phyloP scores from a whole-genome alignment of 2,888 invertebrate genomes.

The Periphyllus acericola region DNA sequence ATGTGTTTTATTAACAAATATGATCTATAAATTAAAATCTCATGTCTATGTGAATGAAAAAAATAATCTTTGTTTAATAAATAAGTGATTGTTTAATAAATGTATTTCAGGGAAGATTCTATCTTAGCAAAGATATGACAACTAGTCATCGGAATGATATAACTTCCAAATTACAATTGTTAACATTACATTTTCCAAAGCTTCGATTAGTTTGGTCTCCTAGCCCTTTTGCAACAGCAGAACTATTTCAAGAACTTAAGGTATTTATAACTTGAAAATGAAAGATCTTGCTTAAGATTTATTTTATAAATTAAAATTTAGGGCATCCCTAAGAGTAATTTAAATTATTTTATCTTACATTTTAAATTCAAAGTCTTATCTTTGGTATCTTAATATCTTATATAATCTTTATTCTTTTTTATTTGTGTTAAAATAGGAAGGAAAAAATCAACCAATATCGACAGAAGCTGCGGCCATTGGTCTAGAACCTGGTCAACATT shows the following conservation, averaged over 20 bases:
- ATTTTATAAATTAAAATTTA: slow-evolving; percentile 8
- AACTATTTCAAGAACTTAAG: slow-evolving; percentile 94
- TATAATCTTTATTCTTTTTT: slow-evolving; percentile 48
- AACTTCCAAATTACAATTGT: slow-evolving; percentile 85
- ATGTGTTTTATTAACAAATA: no score
- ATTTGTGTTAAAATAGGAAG: slow-evolving; percentile 71
- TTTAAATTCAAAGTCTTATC: slow-evolving; percentile 2
- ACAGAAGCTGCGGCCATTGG: slow-evolving; percentile 79
- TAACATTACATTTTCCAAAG: slow-evolving; percentile 95
- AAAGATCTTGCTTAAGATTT: background rate
- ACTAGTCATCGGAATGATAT: slow-evolving; percentile 76
- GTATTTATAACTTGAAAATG: slow-evolving; percentile 68
- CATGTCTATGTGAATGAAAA: background rate
- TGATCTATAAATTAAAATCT: background rate
- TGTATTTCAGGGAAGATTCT: slow-evolving; percentile 76
- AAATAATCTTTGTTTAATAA: background rate
- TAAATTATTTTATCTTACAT: slow-evolving; percentile 25
- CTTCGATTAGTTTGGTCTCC: slow-evolving; percentile 96
- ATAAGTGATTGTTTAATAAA: background rate
- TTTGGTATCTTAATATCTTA: background rate
- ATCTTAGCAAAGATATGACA: slow-evolving; percentile 80
- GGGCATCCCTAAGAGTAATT: slow-evolving; percentile 18
- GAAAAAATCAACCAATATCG: slow-evolving; percentile 82
- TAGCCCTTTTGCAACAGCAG: slow-evolving; percentile 94
- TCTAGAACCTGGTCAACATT: slow-evolving; percentile 71